Evolutionary conservation across 2,113 vertebrate species (phyloP).

Genomic region (Nipponia nippon): DNA sequence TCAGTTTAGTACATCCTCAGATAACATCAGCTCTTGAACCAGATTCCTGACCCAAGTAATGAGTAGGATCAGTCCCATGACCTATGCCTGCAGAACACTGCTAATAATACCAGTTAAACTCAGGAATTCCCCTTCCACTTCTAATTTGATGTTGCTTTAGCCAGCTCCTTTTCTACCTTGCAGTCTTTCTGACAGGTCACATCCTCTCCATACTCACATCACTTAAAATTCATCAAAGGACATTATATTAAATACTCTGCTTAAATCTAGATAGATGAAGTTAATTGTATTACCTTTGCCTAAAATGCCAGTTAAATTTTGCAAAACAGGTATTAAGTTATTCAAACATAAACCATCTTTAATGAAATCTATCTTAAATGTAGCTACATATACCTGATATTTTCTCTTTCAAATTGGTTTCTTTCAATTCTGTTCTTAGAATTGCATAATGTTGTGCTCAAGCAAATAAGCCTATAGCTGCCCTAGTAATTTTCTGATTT

Average conservation of each 20-base stretch:
- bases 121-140: not conserved
- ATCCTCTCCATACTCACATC: not conserved
- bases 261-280: not conserved
- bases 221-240: not conserved
- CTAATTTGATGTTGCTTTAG: not conserved
- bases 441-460: not conserved
- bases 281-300: not conserved
- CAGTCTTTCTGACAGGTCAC: not conserved
- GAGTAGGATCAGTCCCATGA: not conserved
- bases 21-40: not conserved
- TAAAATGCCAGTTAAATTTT: not conserved
- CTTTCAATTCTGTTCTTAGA: not conserved
- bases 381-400: not conserved
- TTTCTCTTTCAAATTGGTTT: not conserved
- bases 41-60: not conserved
- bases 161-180: not conserved
- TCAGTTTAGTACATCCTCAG: not conserved
- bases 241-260: not conserved
- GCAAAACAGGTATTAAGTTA: not conserved
- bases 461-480: not conserved
- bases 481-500: not conserved
- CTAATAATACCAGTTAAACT: not conserved
- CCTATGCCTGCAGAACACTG: not conserved
- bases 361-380: not conserved
- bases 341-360: not conserved